Conservation (phyloP, 2,797 vertebrate genomes). For the Xenentodon cancila region DNA sequence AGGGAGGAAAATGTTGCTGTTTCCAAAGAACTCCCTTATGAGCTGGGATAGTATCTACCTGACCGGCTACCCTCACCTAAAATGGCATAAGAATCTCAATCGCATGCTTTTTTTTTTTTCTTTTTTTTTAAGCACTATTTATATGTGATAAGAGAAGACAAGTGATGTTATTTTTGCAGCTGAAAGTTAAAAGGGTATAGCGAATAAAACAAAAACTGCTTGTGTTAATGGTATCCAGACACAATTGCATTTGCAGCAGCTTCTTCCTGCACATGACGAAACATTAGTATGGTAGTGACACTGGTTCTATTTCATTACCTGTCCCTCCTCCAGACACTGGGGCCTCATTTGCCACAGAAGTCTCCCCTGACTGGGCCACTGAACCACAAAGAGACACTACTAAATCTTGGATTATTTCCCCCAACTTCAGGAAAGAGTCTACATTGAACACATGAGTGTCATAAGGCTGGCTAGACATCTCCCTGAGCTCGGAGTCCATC, state of each 20-base stretch:
- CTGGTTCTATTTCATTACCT: slow-evolving; percentile 84
- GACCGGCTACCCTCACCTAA: slow-evolving; percentile 9
- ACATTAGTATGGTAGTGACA: slow-evolving; percentile 74
- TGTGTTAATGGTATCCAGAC: slow-evolving; percentile 68
- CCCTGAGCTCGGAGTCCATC: slow-evolving; percentile 83
- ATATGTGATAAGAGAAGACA: slow-evolving; percentile 53
- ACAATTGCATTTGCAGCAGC: slow-evolving; percentile 52
- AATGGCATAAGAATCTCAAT: slow-evolving; percentile 28
- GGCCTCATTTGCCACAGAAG: slow-evolving; percentile 72
- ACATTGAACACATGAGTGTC: slow-evolving; percentile 86
- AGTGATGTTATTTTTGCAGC: slow-evolving; percentile 74
- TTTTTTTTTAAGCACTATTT: slow-evolving; percentile 55
- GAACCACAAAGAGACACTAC: slow-evolving; percentile 83
- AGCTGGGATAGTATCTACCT: slow-evolving; percentile 2
- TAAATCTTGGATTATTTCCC: slow-evolving; percentile 86
- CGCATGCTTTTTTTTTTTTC: slow-evolving; percentile 59
- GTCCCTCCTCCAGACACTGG: slow-evolving; percentile 84
- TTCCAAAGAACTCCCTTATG: slow-evolving; percentile 5
- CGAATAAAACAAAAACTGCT: slow-evolving; percentile 54
- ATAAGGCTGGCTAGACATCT: slow-evolving; percentile 84
- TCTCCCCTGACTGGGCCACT: slow-evolving; percentile 63
- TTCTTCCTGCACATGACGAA: slow-evolving; percentile 56
- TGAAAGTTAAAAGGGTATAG: slow-evolving; percentile 64
- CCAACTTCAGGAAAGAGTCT: slow-evolving; percentile 86
- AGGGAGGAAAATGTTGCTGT: not conserved